Evolutionary conservation across 2,113 vertebrate genomes (phyloP), one percentile per base, ranked within the genome.

Genomic region (Poicephalus gulielmi): DNA sequence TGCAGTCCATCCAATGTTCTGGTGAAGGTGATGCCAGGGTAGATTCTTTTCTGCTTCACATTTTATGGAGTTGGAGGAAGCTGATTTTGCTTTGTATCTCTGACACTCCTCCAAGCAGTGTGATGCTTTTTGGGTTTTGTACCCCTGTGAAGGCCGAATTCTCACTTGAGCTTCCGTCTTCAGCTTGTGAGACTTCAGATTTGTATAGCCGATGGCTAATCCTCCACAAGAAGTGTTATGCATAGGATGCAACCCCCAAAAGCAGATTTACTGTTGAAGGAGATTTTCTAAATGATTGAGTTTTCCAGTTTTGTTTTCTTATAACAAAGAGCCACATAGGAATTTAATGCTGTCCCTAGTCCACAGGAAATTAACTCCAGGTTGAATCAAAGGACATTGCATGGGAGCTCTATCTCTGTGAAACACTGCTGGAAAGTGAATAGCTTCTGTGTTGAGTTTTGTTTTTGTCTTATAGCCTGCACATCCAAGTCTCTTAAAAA

Each of bases 311-410:
- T 78, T 86, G 24, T 66, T 86, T 75, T 75, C 33, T 57, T 81
- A 30, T 24, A 78, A 73, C 50, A 33, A 78, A 75, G 68, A 93
- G 78, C 43, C 46, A 78, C 68, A 28, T 75, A 47, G 43, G 9
- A 39, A 30, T 83, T 90, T 95, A 83, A 75, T 83, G 37, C 19
- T 80, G 44, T 83, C 53, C 25, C 13, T 90, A 70, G 67, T 86
- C 75, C 66, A 52, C 57, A 37, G 82, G 87, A 94, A 93, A 83
- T 90, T 25, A 92, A 77, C 46, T 93, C 63, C 71, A 88, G 39
- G 70, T 83, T 96, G 68, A 92, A 77, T 88, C 18, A 67, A 59
- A 80, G 64, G 79, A 16, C 19, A 17, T 70, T 23, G 67, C 30
- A 74, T 39, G 50, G 64, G 49, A 90, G 47, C 52, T 50, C 4